Base-by-base conservation (phyloP, 2,113 vertebrate species). In the Aegotheles bennettii region DNA sequence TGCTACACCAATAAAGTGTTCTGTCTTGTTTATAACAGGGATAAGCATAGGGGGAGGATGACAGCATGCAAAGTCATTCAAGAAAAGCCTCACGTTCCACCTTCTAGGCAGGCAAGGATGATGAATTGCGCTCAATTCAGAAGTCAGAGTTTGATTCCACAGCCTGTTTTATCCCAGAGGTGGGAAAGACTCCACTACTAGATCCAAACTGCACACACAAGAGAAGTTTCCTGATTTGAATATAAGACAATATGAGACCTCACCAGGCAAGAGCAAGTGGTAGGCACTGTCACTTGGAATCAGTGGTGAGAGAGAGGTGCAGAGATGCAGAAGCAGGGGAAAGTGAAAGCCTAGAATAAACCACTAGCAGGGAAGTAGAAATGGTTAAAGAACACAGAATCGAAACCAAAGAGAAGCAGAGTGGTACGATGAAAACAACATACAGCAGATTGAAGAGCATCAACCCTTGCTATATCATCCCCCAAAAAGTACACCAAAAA, bases 311-410 rank as follows among this genome's bases (percentile, higher is more conserved):
- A 76, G 28, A 71, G 42, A 82, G 28, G n/a, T 25, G 43, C 38
- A 84, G 60, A 69, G 33, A 75, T 25, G 8, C 21, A 83, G 38
- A 85, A 50, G 21, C 16, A 65, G 17, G 25, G 38, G 26, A 59
- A 87, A 87, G 14, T 2, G 13, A 78, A 87, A 87, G 74, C 16
- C 61, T 61, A 71, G 77, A 85, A 87, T 42, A 91, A 89, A 59
- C 14, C 36, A 38, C 29, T 7, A 69, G 18, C 26, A 79, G 21
- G 7, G 31, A 75, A 78, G 25, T 0, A 80, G 53, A 40, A 86
- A 53, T 69, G 28, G 84, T 42, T 38, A 86, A 57, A 92, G 50
- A 63, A 70, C 1, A 1, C 23, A 79, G 65, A 89, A 84, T 9
- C 0, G 0, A 83, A 36, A 69, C 28, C 20, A 80, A 59, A 87